These are phyloP conservation scores for Megathymus violae DNA, from an alignment of 1,140 invertebrate genomes.

Conservation along the genomic window DNA sequence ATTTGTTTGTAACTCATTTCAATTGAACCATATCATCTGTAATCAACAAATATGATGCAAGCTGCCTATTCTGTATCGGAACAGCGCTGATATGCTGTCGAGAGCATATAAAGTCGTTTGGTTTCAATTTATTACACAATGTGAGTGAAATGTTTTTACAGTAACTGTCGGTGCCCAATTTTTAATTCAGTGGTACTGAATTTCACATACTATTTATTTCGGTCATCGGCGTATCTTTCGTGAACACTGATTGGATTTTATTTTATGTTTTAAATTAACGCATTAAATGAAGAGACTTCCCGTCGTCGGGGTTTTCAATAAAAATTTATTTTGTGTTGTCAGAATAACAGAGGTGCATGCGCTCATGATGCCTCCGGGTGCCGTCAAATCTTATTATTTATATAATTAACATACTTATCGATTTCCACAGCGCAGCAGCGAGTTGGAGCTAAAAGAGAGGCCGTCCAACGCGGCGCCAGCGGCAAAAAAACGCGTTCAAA, in stretches of 20 bases:
- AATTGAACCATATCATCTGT: no score
- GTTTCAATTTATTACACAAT: conserved; percentile 14
- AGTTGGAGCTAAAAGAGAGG: conserved; percentile 67
- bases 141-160: conserved; percentile 1
- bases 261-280: background rate
- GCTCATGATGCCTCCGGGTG: no score
- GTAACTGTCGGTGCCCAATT: background rate
- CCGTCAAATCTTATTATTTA: no score
- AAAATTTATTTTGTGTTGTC: no score
- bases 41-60: no score
- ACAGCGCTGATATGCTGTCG: background rate
- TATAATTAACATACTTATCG: conserved; percentile 57
- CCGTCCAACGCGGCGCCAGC: conserved; percentile 53
- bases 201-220: background rate
- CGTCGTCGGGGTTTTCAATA: background rate
- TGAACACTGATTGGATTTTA: conserved; percentile 9
- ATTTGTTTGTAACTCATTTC: no score
- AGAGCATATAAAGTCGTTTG: conserved; percentile 15
- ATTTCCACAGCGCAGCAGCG: conserved; percentile 80
- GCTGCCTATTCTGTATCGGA: background rate
- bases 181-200: conserved; percentile 3
- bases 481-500: conserved; percentile 75
- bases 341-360: no score
- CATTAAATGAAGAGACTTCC: background rate
- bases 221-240: conserved; percentile 20